A percentile compares a stretch with the other conserved stretches of the same genome.
Conservation (phyloP, 2,797 vertebrate species). For the Microcaecilia unicolor region DNA sequence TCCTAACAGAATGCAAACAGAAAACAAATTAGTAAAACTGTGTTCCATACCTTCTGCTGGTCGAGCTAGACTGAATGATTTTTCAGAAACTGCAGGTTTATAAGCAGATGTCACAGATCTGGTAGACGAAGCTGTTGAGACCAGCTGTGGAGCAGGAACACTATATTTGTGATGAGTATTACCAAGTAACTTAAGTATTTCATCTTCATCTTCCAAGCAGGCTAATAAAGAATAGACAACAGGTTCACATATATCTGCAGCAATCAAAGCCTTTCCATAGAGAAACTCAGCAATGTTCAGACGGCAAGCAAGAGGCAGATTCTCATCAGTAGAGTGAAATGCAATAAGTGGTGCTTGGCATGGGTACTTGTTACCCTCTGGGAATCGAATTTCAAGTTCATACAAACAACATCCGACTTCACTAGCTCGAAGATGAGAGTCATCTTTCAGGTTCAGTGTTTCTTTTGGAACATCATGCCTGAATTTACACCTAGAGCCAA, state of each 20-base stretch:
- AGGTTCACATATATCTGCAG: constrained; percentile 70
- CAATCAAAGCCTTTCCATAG: constrained; percentile 70
- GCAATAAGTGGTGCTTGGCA: constrained; percentile 83
- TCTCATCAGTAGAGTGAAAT: constrained; percentile 81
- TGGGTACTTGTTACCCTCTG: constrained; percentile 79
- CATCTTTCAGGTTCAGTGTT: constrained; percentile 29
- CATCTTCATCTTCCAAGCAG: constrained; percentile 73
- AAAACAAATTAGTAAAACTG: too few relatives aligned
- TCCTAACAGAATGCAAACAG: too few relatives aligned
- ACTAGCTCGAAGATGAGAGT: constrained; percentile 65
- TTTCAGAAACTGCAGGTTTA: constrained; percentile 17
- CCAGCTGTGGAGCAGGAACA: constrained; percentile 49
- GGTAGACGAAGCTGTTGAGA: constrained; percentile 22
- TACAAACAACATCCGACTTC: constrained; percentile 60
- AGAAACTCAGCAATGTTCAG: constrained; percentile 79
- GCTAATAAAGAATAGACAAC: constrained; percentile 81
- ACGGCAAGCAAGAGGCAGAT: constrained; percentile 67
- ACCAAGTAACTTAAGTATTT: constrained; percentile 63
- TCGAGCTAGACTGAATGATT: constrained; percentile 7
- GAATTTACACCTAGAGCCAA: constrained; percentile 81
- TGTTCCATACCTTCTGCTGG: constrained; percentile 44
- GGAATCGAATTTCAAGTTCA: constrained; percentile 86
- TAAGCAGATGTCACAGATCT: constrained; percentile 19
- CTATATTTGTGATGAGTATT: constrained; percentile 80
- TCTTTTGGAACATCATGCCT: constrained; percentile 61